A percentile compares a stretch with the other conserved stretches of the same genome.
These are phyloP conservation scores for Oreochromis mossambicus DNA, from an alignment of 2,797 vertebrate genomes.

Conservation along the genomic window DNA sequence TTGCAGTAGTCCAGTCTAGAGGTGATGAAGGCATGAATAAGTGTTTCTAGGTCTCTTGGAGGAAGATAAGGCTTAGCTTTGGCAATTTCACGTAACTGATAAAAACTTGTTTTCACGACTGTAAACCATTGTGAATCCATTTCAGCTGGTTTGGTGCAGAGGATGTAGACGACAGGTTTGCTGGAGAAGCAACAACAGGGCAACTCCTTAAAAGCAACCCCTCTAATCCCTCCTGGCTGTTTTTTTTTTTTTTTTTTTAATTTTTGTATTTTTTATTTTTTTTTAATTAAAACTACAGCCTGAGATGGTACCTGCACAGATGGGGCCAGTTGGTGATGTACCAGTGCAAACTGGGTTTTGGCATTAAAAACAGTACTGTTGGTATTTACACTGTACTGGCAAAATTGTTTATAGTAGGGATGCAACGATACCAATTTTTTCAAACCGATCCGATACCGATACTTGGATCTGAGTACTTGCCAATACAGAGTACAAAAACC, in stretches of 20 bases:
- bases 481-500: too few relatives aligned
- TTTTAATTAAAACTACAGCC: background rate
- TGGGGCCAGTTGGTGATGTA: fast-evolving
- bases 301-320: background rate
- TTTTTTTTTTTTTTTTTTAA: background rate
- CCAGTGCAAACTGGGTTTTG: background rate
- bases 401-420: background rate
- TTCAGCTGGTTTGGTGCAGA: background rate
- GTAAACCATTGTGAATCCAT: background rate
- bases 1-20: fast-evolving
- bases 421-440: too few relatives aligned
- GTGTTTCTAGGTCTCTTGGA: background rate
- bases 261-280: background rate
- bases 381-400: fast-evolving
- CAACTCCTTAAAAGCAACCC: background rate
- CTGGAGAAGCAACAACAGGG: background rate
- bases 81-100: background rate
- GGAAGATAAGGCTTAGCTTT: fast-evolving
- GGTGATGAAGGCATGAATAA: fast-evolving
- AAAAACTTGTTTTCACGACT: background rate
- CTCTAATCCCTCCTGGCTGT: fast-evolving
- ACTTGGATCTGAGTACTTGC: too few relatives aligned
- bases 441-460: too few relatives aligned
- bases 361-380: background rate
- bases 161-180: fast-evolving